phyloP scores from a whole-genome alignment of 2,113 vertebrate species.

The Dasyurus viverrinus region DNA sequence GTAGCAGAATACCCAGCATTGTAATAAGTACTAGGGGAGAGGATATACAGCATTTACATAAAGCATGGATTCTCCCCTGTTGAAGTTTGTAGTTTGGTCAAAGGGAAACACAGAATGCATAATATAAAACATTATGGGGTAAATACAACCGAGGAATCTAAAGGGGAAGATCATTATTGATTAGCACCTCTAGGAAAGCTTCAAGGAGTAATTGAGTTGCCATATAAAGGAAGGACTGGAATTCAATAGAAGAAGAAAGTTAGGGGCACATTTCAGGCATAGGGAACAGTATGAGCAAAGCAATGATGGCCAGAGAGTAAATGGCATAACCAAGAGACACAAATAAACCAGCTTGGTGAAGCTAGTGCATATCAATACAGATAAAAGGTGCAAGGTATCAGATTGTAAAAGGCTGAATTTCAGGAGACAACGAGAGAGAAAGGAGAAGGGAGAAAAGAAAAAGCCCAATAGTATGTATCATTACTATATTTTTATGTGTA shows the following conservation, averaged over 20 bases:
- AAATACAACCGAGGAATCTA: background rate
- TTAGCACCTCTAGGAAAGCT: background rate
- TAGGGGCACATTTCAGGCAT: background rate
- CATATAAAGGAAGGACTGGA: background rate
- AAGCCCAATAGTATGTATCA: background rate
- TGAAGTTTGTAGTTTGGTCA: background rate
- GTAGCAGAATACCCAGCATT: background rate
- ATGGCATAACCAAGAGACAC: background rate
- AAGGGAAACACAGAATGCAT: background rate
- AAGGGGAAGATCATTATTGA: background rate
- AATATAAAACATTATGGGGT: background rate
- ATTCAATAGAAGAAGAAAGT: background rate
- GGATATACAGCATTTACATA: background rate
- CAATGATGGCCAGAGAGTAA: background rate
- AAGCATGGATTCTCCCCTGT: background rate
- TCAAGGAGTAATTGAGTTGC: background rate
- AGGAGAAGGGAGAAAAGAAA: background rate
- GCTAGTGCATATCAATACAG: too few species aligned
- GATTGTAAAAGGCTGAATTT: background rate
- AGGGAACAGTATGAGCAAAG: background rate
- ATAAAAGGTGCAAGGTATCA: background rate
- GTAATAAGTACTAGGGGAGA: background rate
- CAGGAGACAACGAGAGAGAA: background rate
- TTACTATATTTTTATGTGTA: background rate
- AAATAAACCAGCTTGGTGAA: background rate